These are phyloP conservation scores for Drosophila atripex DNA, from an alignment of 2,888 invertebrate genomes.

Conservation along the genomic window DNA sequence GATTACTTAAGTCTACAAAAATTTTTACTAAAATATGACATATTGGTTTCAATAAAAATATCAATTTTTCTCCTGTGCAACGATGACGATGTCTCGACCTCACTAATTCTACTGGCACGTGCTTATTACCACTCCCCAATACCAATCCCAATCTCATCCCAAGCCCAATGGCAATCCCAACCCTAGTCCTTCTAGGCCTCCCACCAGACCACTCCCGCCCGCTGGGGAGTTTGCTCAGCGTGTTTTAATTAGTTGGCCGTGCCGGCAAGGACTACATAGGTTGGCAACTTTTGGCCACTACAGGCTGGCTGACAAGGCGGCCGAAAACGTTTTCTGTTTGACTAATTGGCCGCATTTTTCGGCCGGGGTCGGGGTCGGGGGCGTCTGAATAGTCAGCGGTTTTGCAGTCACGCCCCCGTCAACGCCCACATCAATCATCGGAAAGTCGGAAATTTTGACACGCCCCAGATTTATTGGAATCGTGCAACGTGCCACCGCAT, in stretches of 20 bases:
- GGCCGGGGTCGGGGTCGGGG: slow-evolving; percentile 7
- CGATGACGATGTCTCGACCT: slow-evolving; percentile 34
- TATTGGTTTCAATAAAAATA: neutral
- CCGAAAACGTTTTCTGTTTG: slow-evolving; percentile 53
- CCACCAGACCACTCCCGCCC: neutral
- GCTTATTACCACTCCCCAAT: slow-evolving; percentile 35
- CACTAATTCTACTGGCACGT: slow-evolving; percentile 68
- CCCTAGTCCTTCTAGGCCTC: neutral
- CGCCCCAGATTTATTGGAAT: slow-evolving; percentile 64
- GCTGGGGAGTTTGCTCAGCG: slow-evolving; percentile 49
- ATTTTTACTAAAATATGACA: too few relatives aligned
- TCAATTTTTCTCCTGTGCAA: neutral
- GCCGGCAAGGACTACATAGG: slow-evolving; percentile 17
- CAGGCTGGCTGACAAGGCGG: slow-evolving; percentile 13
- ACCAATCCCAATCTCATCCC: neutral
- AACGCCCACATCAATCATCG: slow-evolving; percentile 46
- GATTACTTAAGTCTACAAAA: neutral
- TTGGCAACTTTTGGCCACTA: neutral
- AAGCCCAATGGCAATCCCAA: neutral
- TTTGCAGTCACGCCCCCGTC: slow-evolving; percentile 4
- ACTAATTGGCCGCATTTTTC: slow-evolving; percentile 71
- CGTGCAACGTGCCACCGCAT: slow-evolving; percentile 41
- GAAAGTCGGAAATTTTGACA: slow-evolving; percentile 33
- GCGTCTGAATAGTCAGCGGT: slow-evolving; percentile 30
- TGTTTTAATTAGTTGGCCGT: slow-evolving; percentile 70